A percentile compares a stretch with the other conserved stretches of the same genome.
Conservation (phyloP, 2,888 invertebrate genomes). For the Athrips mouffetella region DNA sequence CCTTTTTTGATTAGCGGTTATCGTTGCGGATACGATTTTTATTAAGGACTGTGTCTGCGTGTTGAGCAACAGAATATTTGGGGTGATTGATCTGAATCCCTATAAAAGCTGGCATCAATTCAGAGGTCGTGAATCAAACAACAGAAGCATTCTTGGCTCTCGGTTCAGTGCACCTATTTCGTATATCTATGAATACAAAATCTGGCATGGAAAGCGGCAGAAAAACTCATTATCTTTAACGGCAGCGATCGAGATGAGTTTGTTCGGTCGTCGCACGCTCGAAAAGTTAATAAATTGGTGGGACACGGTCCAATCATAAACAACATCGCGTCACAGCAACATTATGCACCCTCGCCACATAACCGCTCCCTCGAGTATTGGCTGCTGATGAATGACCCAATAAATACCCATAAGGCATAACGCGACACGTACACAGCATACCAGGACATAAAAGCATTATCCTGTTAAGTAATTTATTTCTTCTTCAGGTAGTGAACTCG, state of each 20-base stretch:
- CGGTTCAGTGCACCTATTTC: not conserved
- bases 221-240: constrained; percentile 17
- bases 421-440: constrained; percentile 75
- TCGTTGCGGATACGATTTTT: constrained; percentile 54
- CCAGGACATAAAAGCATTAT: constrained; percentile 73
- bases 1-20: constrained; percentile 71
- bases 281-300: constrained; percentile 62
- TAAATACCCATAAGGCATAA: constrained; percentile 74
- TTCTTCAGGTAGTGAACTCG: constrained; percentile 70
- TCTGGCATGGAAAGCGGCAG: constrained; percentile 11
- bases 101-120: constrained; percentile 14
- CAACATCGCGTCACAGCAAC: constrained; percentile 51
- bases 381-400: constrained; percentile 73
- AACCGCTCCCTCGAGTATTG: constrained; percentile 68
- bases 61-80: constrained; percentile 24
- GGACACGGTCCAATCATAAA: constrained; percentile 60
- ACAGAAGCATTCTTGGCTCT: constrained; percentile 3
- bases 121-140: constrained; percentile 8
- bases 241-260: constrained; percentile 18
- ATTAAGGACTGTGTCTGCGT: constrained; percentile 41
- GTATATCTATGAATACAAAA: not conserved
- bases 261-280: constrained; percentile 34
- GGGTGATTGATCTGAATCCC: constrained; percentile 17
- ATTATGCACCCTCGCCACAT: constrained; percentile 74
- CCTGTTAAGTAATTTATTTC: constrained; percentile 77